Base-by-base conservation (phyloP, 1,140 invertebrate genomes). In the Octopus sinensis region DNA sequence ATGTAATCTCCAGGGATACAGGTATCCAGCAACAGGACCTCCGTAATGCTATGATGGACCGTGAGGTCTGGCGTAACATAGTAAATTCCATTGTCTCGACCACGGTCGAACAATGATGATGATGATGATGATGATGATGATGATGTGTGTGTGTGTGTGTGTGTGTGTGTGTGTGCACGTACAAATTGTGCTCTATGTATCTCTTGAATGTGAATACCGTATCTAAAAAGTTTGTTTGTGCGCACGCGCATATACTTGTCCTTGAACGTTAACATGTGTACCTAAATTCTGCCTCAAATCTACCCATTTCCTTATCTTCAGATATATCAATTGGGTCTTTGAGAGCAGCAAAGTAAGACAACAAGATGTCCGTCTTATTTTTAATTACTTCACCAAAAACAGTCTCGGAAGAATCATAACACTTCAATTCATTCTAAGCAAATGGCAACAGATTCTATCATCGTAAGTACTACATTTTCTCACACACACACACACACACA, bases 321-420 rank as follows among this genome's bases (percentile, higher is more conserved):
- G 88, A 75, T 89, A 89, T 82, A 86, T 86, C 30, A 86, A 88
- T 73, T 89, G 87, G 87, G 83, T 88, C 56, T 87, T 89, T 82
- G 87, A 88, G 53, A 81, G 82, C 5, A 80, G 82, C 30, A 88
- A 88, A 78, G 88, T 89, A 6, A 86, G 86, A 51, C 82, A 84
- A 81, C 88, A 89, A 73, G 88, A 89, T 80, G 88, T 89, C 0
- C 81, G 87, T 3, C 80, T 88, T 5, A 87, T 89, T 7, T 86
- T 88, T 68, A 84, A 85, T 62, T 89, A 88, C 82, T 88, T 89
- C 71, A 82, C 86, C 10, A 86, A 87, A 78, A 88, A 85, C 23
- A 86, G 87, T 5, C 84, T 89, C 5, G 87, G 87, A 4, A 78
- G 88, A 43, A 88, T 88, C 84, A 88, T 89, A n/a, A 85, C 88